These are phyloP conservation scores for Agonopterix arenella DNA, from an alignment of 2,888 invertebrate genomes.

Conservation along the genomic window DNA sequence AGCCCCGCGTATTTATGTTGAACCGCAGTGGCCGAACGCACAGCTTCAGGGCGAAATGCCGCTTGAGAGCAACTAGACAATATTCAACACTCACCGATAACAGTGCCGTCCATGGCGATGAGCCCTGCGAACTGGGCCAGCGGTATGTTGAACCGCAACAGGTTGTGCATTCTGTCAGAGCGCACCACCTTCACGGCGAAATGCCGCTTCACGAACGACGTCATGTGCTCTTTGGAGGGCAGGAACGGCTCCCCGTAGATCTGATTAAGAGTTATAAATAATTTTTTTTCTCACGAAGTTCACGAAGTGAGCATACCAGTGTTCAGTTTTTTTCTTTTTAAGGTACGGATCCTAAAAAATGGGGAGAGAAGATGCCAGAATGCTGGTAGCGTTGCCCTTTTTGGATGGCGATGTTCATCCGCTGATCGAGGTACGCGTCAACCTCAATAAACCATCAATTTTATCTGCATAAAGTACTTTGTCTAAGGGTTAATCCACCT, in stretches of 20 bases:
- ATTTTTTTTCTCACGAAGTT: background rate
- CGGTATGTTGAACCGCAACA: conserved; percentile 28
- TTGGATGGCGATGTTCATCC: no score
- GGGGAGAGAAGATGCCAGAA: no score
- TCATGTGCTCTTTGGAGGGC: conserved; percentile 30
- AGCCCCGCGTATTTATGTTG: conserved; percentile 31
- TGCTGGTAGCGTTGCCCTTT: no score
- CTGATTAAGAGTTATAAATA: conserved; percentile 19
- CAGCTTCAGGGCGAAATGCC: conserved; percentile 15
- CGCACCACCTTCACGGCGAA: conserved; percentile 16
- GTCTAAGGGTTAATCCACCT: no score
- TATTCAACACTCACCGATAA: conserved; percentile 24
- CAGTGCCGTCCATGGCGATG: conserved; percentile 35
- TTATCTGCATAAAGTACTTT: no score
- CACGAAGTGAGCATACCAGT: no score
- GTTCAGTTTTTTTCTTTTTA: no score
- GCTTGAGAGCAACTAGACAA: conserved; percentile 8
- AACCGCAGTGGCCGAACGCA: conserved; percentile 28
- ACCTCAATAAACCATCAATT: no score
- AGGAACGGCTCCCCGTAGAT: conserved; percentile 55
- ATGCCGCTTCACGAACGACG: conserved; percentile 25
- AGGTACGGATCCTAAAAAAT: no score
- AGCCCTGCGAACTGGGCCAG: conserved; percentile 14
- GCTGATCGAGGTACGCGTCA: no score
- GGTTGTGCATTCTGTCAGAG: conserved; percentile 37